These are phyloP conservation scores for Morinoia aosen DNA, from an alignment of 2,888 invertebrate species.

Conservation along the genomic window DNA sequence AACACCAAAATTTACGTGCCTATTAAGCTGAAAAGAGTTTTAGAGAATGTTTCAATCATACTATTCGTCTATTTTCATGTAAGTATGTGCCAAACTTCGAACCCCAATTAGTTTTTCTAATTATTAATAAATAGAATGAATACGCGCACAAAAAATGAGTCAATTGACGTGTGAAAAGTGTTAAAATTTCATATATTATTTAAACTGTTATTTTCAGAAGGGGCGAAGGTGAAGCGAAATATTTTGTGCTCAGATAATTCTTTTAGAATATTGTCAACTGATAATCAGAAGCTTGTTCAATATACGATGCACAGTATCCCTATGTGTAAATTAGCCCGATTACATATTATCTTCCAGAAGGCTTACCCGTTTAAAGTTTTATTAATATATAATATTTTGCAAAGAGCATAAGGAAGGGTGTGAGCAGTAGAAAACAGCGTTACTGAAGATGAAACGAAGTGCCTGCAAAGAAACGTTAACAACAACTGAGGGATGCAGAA, in stretches of 20 bases:
- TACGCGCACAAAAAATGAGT: not conserved
- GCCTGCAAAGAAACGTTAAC: not conserved
- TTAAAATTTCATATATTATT: not conserved
- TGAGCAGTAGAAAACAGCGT: not conserved
- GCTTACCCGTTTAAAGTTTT: not conserved
- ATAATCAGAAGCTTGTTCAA: not conserved
- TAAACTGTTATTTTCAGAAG: not conserved
- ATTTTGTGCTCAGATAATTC: not conserved
- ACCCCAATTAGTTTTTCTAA: too few relatives aligned
- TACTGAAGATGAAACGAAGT: not conserved
- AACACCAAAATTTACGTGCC: too few relatives aligned
- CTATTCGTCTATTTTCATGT: too few relatives aligned
- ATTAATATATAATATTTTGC: not conserved
- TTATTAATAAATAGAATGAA: not conserved
- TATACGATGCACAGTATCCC: too few relatives aligned
- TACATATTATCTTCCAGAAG: not conserved
- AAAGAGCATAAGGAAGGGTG: not conserved
- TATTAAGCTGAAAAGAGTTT: too few relatives aligned
- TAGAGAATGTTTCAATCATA: too few relatives aligned
- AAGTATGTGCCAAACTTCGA: too few relatives aligned
- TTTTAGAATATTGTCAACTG: not conserved
- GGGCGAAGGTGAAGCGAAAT: not conserved
- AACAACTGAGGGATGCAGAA: not conserved
- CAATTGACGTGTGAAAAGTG: not conserved
- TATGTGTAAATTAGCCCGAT: not conserved